Evolutionary conservation across 2,888 invertebrate genomes (phyloP).

Genomic region (Dryadula phaetusa): DNA sequence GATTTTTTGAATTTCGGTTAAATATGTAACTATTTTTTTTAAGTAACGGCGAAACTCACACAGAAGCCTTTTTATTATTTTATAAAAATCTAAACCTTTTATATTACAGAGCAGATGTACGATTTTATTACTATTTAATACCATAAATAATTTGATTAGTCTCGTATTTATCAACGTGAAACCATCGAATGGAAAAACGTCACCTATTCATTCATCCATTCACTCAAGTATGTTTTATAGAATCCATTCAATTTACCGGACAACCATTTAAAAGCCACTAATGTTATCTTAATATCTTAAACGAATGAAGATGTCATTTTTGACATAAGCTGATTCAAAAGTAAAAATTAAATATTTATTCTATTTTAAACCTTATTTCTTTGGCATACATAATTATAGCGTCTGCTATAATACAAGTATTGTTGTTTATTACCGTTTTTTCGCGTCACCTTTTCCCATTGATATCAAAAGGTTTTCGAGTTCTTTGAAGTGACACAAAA

Average conservation of each 20-base stretch:
- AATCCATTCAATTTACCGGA: constrained; percentile 62
- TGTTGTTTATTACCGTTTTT: constrained; percentile 67
- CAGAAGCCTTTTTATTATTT: constrained; percentile 50
- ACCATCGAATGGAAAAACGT: constrained; percentile 80
- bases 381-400: constrained; percentile 34
- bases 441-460: constrained; percentile 56
- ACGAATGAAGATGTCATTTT: constrained; percentile 69
- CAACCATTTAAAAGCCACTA: constrained; percentile 83
- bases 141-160: constrained; percentile 85
- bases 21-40: background rate
- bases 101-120: constrained; percentile 65
- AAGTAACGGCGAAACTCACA: constrained; percentile 5
- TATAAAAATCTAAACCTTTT: constrained; percentile 34
- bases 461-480: constrained; percentile 68
- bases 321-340: constrained; percentile 48
- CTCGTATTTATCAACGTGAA: constrained; percentile 81
- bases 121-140: constrained; percentile 77
- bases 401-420: constrained; percentile 58
- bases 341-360: constrained; percentile 25
- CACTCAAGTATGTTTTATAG: constrained; percentile 54
- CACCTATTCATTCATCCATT: constrained; percentile 66
- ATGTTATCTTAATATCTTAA: constrained; percentile 80
- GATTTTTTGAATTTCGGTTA: background rate
- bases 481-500: constrained; percentile 54
- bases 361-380: constrained; percentile 40